Base-by-base conservation (phyloP, 2,797 vertebrate species). In the Hippoglossus hippoglossus region DNA sequence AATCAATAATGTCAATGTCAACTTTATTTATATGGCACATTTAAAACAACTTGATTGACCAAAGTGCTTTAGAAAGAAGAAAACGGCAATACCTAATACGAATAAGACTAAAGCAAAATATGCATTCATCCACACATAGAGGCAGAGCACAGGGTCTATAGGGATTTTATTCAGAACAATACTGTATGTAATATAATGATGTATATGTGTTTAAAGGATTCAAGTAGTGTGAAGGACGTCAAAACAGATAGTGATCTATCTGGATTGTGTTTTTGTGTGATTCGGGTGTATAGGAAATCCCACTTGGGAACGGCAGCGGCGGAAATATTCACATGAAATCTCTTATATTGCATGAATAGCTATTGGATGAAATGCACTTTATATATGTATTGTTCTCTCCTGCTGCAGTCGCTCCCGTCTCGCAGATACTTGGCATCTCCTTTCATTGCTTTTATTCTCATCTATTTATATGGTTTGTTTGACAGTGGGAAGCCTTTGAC, bases 61-160 rank as follows among this genome's bases (percentile, higher is more conserved):
- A 26, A 26, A 5, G 26, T 26, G 26, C 26, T 26, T 26, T 24
- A 5, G 25, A 26, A 26, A 26, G 28, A 28, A 21, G 51, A 66
- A 24, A 52, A 51, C 13, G 56, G 22, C 46, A 68, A 54, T 49
- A 51, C 21, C 49, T 53, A 21, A 6, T 10, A 19, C 63, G 60
- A 21, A 4, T 10, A 19, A 65, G 60, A 34, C 31, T 11, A 34
- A 34, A 34, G 31, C 0, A 34, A 10, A 34, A 10, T 34, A 46
- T 57, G 55, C 70, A 81, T 31, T 34, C 31, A 34, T 34, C 31
- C 31, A 11, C 0, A 34, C 31, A 34, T 11, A 34, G 9, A 10
- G 11, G 31, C 31, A 9, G 31, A 34, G 31, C 31, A 34, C 31
- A 34, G 9, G 31, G 31, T 34, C 9, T 34, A 34, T 11, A 34